Evolutionary conservation across 1,140 invertebrate species (phyloP).

Genomic region (Lysiphlebus fabarum): DNA sequence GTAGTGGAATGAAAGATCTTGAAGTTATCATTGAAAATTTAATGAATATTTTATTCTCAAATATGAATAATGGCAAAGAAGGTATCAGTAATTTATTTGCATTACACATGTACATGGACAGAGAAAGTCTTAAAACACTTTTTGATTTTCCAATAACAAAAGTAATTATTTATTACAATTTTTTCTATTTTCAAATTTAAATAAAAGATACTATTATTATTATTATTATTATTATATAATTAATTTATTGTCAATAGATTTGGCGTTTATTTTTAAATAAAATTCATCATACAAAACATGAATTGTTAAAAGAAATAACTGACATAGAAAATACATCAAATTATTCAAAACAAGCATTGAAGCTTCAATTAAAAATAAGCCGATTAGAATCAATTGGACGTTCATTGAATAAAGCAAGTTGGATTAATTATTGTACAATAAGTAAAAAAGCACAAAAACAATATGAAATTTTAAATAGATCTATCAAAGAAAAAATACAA

Average conservation of each 20-base stretch:
- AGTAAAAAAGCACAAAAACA: slow-evolving; percentile 69
- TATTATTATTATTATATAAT: not conserved
- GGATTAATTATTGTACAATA: slow-evolving; percentile 67
- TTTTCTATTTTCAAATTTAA: too few relatives aligned
- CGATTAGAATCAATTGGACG: slow-evolving; percentile 61
- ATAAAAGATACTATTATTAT: not conserved
- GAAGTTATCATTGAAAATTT: slow-evolving; percentile 72
- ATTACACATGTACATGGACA: slow-evolving; percentile 67
- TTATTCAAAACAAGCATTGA: slow-evolving; percentile 67
- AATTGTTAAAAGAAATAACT: slow-evolving; percentile 63
- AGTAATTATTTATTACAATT: slow-evolving; percentile 41
- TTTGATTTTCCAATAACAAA: slow-evolving; percentile 62
- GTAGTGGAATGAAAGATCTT: slow-evolving; percentile 63
- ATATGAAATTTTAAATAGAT: slow-evolving; percentile 62
- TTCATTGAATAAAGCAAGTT: slow-evolving; percentile 66
- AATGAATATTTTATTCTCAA: slow-evolving; percentile 64
- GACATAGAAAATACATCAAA: slow-evolving; percentile 66
- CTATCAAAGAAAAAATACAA: slow-evolving; percentile 64
- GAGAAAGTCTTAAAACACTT: slow-evolving; percentile 62
- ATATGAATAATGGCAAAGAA: slow-evolving; percentile 69
- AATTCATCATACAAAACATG: slow-evolving; percentile 69
- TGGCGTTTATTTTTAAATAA: slow-evolving; percentile 77
- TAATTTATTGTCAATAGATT: slow-evolving; percentile 50
- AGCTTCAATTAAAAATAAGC: slow-evolving; percentile 62
- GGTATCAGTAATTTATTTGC: slow-evolving; percentile 64